phyloP scores from a whole-genome alignment of 2,888 invertebrate species.

The Theretra japonica region DNA sequence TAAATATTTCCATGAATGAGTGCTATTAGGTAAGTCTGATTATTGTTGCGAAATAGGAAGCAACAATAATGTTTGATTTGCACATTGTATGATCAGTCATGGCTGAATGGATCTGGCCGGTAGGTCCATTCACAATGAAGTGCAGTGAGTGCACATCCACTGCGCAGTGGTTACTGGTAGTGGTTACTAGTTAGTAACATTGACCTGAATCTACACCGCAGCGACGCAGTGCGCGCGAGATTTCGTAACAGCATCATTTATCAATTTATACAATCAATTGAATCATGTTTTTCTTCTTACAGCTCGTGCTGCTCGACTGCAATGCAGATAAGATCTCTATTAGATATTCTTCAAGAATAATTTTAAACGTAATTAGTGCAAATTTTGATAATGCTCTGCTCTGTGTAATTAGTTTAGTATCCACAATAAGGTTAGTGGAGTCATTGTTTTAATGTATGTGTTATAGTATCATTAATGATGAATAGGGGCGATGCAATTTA shows the following conservation, averaged over 20 bases:
- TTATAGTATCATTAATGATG: slow-evolving; percentile 12
- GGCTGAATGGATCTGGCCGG: slow-evolving; percentile 18
- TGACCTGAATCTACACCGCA: slow-evolving; percentile 55
- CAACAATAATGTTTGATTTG: slow-evolving; percentile 2
- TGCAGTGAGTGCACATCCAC: slow-evolving; percentile 29
- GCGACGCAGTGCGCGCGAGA: slow-evolving; percentile 39
- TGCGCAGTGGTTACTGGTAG: slow-evolving; percentile 31
- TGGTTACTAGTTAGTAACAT: slow-evolving; percentile 47
- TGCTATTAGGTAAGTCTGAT: background rate
- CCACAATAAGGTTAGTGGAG: slow-evolving; percentile 51
- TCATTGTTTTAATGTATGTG: slow-evolving; percentile 37
- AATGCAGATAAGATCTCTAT: slow-evolving; percentile 78
- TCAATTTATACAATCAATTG: slow-evolving; percentile 56
- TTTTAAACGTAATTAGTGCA: slow-evolving; percentile 72
- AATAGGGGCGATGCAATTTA: slow-evolving; percentile 17
- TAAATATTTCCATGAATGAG: background rate
- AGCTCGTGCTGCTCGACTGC: slow-evolving; percentile 56
- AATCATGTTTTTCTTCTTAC: slow-evolving; percentile 48
- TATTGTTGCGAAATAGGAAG: slow-evolving; percentile 9
- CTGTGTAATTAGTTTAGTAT: slow-evolving; percentile 58
- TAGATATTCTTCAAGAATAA: slow-evolving; percentile 70
- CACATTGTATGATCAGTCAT: slow-evolving; percentile 16
- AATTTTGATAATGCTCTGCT: slow-evolving; percentile 68
- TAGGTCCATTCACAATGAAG: slow-evolving; percentile 25
- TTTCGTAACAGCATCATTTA: slow-evolving; percentile 57